Base-by-base conservation (phyloP, 2,888 invertebrate genomes). In the Volucella zonaria region DNA sequence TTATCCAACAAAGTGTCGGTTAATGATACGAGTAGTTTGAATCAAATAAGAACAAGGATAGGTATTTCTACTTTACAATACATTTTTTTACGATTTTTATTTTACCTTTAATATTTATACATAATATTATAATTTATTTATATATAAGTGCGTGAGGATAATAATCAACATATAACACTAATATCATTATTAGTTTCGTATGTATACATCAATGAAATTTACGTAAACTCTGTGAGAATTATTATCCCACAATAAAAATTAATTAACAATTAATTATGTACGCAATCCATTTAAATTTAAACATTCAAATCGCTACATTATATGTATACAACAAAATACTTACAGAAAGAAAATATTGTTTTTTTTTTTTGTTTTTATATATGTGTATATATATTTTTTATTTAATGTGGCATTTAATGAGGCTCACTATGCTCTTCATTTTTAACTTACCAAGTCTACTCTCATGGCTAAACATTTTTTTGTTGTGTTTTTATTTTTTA, bases 121-220 rank as follows among this genome's bases (percentile, higher is more conserved):
- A 74, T 62, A 6, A 31, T 31, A 31, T 31, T 31, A 31, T 31
- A 31, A 61, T 61, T 73, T 73, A 67, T 59, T 62, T 79, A 71
- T 68, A 64, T 40, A 74, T 70, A 70, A 31, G 31, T 4, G 31
- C 6, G 31, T 79, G 66, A 75, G 70, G 74, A 75, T 83, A 78
- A 75, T 83, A 83, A 80, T 66, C 70, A 80, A 83, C 83, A 80
- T 49, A 83, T 83, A 79, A 68, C 59, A 75, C 75, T 70, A 54
- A 75, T 79, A 70, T 31, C 31, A 31, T 31, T 31, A 31, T 56
- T 42, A 56, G 64, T 74, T 75, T 66, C 75, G 52, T 11, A 71
- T 73, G 43, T 54, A 64, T 75, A 64, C 68, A 64, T 47, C 66
- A 74, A 79, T 61, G 61, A 43, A 45, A 70, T 61, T 31, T 83